A percentile compares a stretch with the other conserved stretches of the same genome.
phyloP scores from a whole-genome alignment of 2,888 invertebrate species.

The Dromius quadrimaculatus region DNA sequence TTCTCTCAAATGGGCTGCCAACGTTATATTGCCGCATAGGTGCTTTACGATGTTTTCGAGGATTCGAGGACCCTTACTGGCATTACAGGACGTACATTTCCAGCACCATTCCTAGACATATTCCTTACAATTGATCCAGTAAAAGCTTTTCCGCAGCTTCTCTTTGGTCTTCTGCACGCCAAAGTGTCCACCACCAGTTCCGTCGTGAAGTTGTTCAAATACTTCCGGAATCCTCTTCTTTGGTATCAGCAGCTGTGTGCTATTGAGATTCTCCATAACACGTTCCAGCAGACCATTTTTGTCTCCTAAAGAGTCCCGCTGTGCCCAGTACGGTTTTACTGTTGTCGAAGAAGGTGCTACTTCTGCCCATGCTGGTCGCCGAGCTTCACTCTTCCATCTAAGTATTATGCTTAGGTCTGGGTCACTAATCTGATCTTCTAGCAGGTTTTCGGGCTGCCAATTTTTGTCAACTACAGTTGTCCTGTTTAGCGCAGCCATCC shows the following conservation, averaged over 20 bases:
- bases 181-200: slow-evolving; percentile 37
- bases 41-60: slow-evolving; percentile 7
- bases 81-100: slow-evolving; percentile 19
- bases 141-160: slow-evolving; percentile 49
- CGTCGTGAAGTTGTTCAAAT: slow-evolving; percentile 54
- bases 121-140: slow-evolving; percentile 52
- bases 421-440: not conserved
- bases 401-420: not conserved
- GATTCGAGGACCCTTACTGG: slow-evolving; percentile 21
- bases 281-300: slow-evolving; percentile 50
- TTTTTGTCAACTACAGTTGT: not conserved
- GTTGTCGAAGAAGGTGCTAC: slow-evolving; percentile 30
- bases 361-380: slow-evolving; percentile 49
- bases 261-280: slow-evolving; percentile 51
- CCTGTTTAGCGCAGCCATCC: not conserved
- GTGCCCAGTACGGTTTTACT: slow-evolving; percentile 53
- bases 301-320: slow-evolving; percentile 54
- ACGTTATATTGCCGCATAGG: slow-evolving; percentile 42
- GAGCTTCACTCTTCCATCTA: slow-evolving; percentile 18
- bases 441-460: not conserved
- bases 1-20: slow-evolving; percentile 48
- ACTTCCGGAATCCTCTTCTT: slow-evolving; percentile 26
- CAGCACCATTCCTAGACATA: not conserved
- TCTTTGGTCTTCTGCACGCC: slow-evolving; percentile 56
- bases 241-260: not conserved